Percentiles rank a stretch among this genome's conserved stretches.
These are phyloP conservation scores for Oncorhynchus keta DNA, from an alignment of 2,113 vertebrate genomes.

Conservation along the genomic window DNA sequence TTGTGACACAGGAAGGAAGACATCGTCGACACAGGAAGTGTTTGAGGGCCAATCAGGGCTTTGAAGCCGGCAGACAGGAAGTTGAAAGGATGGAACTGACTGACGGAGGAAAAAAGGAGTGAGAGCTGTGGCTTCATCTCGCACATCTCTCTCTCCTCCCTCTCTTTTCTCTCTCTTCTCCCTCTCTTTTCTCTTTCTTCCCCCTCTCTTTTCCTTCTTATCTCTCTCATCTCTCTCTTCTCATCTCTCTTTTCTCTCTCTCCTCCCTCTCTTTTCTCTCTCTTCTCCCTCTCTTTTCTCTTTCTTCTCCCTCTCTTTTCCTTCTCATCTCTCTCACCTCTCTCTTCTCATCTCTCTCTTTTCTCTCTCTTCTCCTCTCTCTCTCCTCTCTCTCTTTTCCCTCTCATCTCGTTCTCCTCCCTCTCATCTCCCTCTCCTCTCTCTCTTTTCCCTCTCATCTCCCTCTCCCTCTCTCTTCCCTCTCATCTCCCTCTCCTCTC, in stretches of 20 bases:
- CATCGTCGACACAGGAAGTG: not conserved
- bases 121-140: not conserved
- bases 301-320: not conserved
- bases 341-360: fast-evolving
- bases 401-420: fast-evolving
- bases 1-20: not conserved
- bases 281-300: not conserved
- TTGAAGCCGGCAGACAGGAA: not conserved
- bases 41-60: not conserved
- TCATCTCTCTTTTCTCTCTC: not conserved
- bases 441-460: not conserved
- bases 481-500: not conserved
- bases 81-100: not conserved
- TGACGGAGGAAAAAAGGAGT: not conserved
- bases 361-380: not conserved
- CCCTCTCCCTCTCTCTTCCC: not conserved
- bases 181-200: not conserved
- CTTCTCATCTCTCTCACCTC: too few relatives aligned
- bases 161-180: not conserved
- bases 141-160: not conserved
- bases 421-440: not conserved
- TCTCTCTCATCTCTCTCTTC: too few relatives aligned
- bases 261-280: not conserved
- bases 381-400: not conserved
- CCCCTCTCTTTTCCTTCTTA: not conserved